These are phyloP conservation scores for Apogon talboti DNA, from an alignment of 2,797 vertebrate genomes.

Conservation along the genomic window DNA sequence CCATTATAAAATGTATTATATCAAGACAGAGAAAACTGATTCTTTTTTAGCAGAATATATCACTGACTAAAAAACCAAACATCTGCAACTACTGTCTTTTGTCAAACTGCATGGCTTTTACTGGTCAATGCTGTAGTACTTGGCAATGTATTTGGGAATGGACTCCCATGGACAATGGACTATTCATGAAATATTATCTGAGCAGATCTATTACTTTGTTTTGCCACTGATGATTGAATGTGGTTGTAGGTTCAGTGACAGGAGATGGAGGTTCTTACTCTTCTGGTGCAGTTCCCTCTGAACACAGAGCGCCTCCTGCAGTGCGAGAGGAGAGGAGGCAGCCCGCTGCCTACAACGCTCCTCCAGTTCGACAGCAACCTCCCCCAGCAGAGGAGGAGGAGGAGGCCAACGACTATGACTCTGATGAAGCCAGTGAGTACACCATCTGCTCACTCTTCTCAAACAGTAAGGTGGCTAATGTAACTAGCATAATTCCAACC, in stretches of 20 bases:
- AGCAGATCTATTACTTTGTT: conserved; percentile 3
- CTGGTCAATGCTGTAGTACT: too few species aligned
- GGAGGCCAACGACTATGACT: conserved; percentile 95
- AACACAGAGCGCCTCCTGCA: conserved; percentile 74
- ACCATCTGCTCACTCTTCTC: conserved; percentile 50
- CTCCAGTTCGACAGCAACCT: conserved; percentile 66
- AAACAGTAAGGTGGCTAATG: conserved; percentile 22
- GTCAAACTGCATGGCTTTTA: too few species aligned
- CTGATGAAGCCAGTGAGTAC: conserved; percentile 93
- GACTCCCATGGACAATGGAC: not conserved
- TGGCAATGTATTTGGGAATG: too few species aligned
- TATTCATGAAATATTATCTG: conserved; percentile 10
- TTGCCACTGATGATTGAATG: conserved; percentile 35
- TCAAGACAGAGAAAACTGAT: too few species aligned
- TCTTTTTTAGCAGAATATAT: too few species aligned
- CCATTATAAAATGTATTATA: too few species aligned
- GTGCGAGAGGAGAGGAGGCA: conserved; percentile 87
- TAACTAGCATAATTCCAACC: conserved; percentile 35
- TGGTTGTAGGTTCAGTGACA: conserved; percentile 56
- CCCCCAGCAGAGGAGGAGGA: conserved; percentile 88
- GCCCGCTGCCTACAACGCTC: conserved; percentile 70
- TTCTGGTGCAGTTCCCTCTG: conserved; percentile 53
- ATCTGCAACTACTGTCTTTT: too few species aligned
- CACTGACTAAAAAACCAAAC: too few species aligned
- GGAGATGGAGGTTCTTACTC: conserved; percentile 70